Percentiles rank a stretch among this genome's conserved stretches.
These are phyloP conservation scores for Cinara cedri DNA, from an alignment of 2,888 invertebrate genomes.

Conservation along the genomic window DNA sequence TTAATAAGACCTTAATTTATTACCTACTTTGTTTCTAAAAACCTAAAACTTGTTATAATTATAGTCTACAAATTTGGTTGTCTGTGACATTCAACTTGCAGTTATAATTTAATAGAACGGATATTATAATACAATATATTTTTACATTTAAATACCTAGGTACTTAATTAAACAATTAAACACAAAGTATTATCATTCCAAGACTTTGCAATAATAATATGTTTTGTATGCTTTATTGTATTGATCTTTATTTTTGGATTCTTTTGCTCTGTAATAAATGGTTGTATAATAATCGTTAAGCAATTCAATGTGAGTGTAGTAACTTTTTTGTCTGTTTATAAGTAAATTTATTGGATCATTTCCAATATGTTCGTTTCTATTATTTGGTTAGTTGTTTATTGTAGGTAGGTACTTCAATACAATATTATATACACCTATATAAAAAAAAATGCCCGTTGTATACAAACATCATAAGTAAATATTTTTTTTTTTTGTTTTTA, in stretches of 20 bases:
- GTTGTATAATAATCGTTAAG: conserved; percentile 23
- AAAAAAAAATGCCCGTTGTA: not conserved
- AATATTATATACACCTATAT: not conserved
- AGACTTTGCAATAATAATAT: not conserved
- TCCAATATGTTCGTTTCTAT: conserved; percentile 2
- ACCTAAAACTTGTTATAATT: not conserved
- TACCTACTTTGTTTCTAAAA: not conserved
- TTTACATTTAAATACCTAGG: not conserved
- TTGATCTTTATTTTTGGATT: conserved; percentile 2
- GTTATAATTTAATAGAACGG: not conserved
- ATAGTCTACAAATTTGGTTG: too few relatives aligned
- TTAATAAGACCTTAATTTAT: too few relatives aligned
- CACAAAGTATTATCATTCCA: too few relatives aligned
- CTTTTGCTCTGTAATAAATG: not conserved
- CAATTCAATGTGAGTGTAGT: not conserved
- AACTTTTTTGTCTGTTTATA: not conserved
- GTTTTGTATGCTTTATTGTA: conserved; percentile 1
- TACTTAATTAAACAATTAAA: too few relatives aligned
- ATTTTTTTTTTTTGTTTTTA: not conserved
- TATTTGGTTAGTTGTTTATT: not conserved
- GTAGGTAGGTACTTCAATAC: not conserved
- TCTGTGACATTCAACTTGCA: too few relatives aligned
- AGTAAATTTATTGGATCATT: conserved; percentile 20
- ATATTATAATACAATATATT: not conserved
- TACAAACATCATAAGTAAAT: not conserved